Evolutionary conservation across 2,113 vertebrate genomes (phyloP).

Genomic region (Prunella fulvescens): DNA sequence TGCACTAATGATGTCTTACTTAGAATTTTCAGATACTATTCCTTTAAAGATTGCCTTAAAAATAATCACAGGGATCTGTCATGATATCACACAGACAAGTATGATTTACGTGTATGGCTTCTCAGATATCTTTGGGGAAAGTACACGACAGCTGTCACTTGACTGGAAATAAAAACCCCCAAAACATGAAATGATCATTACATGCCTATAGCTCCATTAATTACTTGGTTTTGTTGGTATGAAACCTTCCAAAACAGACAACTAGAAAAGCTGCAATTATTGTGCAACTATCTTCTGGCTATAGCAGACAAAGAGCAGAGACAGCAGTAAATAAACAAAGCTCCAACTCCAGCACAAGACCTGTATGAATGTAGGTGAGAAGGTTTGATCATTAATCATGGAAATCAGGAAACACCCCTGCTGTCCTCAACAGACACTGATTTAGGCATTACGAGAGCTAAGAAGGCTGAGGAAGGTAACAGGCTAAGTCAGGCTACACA

Average conservation of each 20-base stretch:
- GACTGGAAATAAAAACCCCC: background rate
- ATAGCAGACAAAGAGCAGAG: background rate
- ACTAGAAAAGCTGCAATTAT: background rate
- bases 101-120: background rate
- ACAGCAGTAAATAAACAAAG: background rate
- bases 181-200: background rate
- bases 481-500: background rate
- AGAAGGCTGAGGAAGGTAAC: background rate
- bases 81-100: background rate
- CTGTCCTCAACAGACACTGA: background rate
- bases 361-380: background rate
- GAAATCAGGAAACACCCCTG: background rate
- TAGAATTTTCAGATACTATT: background rate
- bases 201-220: background rate
- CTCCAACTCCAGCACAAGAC: background rate
- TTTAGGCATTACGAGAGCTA: background rate
- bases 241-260: background rate
- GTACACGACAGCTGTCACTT: background rate
- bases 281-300: background rate
- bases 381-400: background rate
- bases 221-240: background rate
- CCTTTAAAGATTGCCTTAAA: background rate
- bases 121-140: background rate
- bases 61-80: background rate
- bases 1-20: background rate